Base-by-base conservation (phyloP, 2,113 vertebrate genomes). In the Telmatochromis sp. region DNA sequence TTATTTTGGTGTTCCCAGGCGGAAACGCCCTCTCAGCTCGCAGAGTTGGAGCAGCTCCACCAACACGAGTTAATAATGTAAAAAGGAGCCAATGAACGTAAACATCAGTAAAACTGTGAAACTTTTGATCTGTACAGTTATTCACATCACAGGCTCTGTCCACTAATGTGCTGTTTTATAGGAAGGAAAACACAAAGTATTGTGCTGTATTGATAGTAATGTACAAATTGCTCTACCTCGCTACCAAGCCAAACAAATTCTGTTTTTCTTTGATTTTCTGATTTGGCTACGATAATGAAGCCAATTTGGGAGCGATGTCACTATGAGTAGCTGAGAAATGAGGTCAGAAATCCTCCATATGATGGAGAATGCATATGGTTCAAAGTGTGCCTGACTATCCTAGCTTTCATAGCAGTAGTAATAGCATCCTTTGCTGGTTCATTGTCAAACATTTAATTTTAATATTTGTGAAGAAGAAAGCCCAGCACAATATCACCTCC, bases 21-120 rank as follows among this genome's bases (percentile, higher is more conserved):
- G 12, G n/a, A 8, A 40, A 70, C n/a, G 6, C 6, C 19, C 10
- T 65, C 33, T 12, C 60, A 37, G 17, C 31, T 65, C 33, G 0
- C 1, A n/a, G 12, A 13, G 19, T 4, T 40, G 63, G 63, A 23
- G n/a, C 35, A 42, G n/a, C n/a, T 40, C 35, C 35, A 42, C 35
- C 63, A 42, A 40, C 35, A 7, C 7, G 35, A 37, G 12, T 40
- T 40, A 70, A 68, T 21, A 23, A 42, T 23, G 19, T 40, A 21
- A 40, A 68, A 40, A 40, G 65, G 3, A 0, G 1, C 0, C 1
- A 23, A 13, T 70, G n/a, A 70, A 23, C 2, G 3, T 70, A 42
- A 70, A 70, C 12, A 42, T 42, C 37, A 42, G 65, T 70, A 4
- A 70, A 40, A 68, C 63, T 21, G 57, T 33, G 57, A 9, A 31